Percentiles rank a stretch among this genome's conserved stretches.
These are phyloP conservation scores for Hippocampus guttulatus DNA, from an alignment of 2,113 vertebrate genomes.

Conservation along the genomic window DNA sequence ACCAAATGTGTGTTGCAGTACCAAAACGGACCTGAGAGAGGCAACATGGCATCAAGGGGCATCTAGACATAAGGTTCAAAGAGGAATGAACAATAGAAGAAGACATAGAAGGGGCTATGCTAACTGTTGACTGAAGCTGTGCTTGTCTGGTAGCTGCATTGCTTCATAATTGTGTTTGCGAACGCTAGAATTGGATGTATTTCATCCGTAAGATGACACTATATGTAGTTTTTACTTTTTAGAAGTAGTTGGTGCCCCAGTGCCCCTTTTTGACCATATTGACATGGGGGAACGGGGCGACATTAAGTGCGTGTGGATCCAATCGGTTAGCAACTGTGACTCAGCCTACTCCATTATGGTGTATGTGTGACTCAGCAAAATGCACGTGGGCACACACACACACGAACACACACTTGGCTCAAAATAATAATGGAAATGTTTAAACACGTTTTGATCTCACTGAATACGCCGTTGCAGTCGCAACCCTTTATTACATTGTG, in stretches of 20 bases:
- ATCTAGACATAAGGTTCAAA: no score
- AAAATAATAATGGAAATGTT: no score
- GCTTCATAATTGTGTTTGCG: background rate
- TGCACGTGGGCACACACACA: background rate
- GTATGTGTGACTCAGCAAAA: conserved; percentile 48
- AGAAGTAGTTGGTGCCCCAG: background rate
- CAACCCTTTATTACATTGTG: no score
- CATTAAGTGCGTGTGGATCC: background rate
- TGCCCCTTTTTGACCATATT: background rate
- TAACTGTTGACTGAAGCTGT: no score
- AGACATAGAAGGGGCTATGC: no score
- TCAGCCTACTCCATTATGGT: conserved; percentile 31
- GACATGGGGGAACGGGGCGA: background rate
- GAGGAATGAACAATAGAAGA: no score
- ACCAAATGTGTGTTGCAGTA: no score
- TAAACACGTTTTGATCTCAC: no score
- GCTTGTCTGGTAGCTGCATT: no score
- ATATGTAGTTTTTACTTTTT: background rate
- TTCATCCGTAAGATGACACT: background rate
- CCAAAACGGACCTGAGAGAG: no score
- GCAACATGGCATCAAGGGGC: no score
- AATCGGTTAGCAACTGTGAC: background rate
- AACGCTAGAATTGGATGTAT: background rate
- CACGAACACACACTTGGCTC: background rate
- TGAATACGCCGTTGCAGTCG: no score